Conservation (phyloP, 2,113 vertebrate species). For the Leuciscus idus region DNA sequence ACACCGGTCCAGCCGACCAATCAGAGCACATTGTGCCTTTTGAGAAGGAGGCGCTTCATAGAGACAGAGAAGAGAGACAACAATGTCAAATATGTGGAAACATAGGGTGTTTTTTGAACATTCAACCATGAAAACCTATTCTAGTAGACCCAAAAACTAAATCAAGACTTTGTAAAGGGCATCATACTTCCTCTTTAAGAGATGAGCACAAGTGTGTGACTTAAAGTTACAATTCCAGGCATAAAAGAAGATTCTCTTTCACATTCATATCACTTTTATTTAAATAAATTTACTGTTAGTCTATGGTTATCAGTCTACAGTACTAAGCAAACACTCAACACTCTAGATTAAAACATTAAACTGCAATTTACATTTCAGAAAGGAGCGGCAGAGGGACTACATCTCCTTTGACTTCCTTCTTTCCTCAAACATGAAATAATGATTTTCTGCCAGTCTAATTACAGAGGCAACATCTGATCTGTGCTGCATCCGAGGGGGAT, state of each 20-base stretch:
- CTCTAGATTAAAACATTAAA: slow-evolving; percentile 51
- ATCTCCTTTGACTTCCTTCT: slow-evolving; percentile 54
- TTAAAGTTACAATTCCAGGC: neutral
- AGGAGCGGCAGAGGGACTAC: slow-evolving; percentile 34
- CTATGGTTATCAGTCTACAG: neutral
- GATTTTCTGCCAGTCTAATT: slow-evolving; percentile 97
- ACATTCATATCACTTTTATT: neutral
- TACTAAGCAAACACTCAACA: slow-evolving; percentile 29
- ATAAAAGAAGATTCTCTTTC: neutral
- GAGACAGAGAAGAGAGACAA: too few relatives aligned
- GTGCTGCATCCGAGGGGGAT: slow-evolving; percentile 89
- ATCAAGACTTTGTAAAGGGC: too few relatives aligned
- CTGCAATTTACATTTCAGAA: slow-evolving; percentile 36
- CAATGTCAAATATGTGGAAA: too few relatives aligned
- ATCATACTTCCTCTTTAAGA: neutral
- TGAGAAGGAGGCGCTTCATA: too few relatives aligned
- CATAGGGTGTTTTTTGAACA: too few relatives aligned
- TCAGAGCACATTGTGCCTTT: too few relatives aligned
- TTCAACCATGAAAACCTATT: too few relatives aligned
- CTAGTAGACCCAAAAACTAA: too few relatives aligned
- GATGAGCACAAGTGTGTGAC: neutral
- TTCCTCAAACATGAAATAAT: slow-evolving; percentile 87
- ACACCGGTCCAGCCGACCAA: too few relatives aligned
- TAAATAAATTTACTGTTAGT: neutral
- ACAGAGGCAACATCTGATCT: slow-evolving; percentile 95